phyloP scores from a whole-genome alignment of 2,797 vertebrate species.

The Tarsius wallacei region DNA sequence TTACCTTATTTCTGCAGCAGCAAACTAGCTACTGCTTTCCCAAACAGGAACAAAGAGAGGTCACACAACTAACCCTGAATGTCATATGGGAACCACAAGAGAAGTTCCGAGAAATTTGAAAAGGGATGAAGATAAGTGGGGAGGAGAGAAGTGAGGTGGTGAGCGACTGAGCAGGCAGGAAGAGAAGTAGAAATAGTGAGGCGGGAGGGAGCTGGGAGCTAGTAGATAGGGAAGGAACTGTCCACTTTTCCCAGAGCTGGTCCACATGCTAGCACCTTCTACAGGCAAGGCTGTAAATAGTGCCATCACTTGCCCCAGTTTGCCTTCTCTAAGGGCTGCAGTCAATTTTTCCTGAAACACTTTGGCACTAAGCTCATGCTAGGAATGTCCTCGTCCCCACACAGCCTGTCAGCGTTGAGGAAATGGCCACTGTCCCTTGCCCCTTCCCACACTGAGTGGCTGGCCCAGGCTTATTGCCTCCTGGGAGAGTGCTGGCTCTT shows the following conservation, averaged over 20 bases:
- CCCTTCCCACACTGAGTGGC: background rate
- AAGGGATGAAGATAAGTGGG: background rate
- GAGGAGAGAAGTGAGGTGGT: background rate
- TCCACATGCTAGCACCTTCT: fast-evolving
- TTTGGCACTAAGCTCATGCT: background rate
- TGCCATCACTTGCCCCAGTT: background rate
- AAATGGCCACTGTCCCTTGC: too few species aligned
- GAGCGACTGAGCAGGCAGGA: background rate
- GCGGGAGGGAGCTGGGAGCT: background rate
- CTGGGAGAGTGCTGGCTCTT: background rate
- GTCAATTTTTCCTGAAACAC: background rate
- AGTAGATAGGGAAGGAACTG: fast-evolving
- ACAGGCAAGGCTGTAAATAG: fast-evolving
- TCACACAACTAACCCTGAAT: background rate
- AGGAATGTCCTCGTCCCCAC: background rate
- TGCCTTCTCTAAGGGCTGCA: background rate
- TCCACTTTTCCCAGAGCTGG: fast-evolving
- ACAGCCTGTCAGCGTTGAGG: background rate
- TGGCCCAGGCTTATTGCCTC: background rate
- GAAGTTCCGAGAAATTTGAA: background rate
- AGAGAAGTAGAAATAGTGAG: background rate
- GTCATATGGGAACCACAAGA: background rate
- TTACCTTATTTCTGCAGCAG: background rate
- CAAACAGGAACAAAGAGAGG: background rate
- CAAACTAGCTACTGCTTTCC: background rate